A percentile compares a stretch with the other conserved stretches of the same genome.
These are phyloP conservation scores for Abscondita cerata DNA, from an alignment of 2,888 invertebrate genomes.

Conservation along the genomic window DNA sequence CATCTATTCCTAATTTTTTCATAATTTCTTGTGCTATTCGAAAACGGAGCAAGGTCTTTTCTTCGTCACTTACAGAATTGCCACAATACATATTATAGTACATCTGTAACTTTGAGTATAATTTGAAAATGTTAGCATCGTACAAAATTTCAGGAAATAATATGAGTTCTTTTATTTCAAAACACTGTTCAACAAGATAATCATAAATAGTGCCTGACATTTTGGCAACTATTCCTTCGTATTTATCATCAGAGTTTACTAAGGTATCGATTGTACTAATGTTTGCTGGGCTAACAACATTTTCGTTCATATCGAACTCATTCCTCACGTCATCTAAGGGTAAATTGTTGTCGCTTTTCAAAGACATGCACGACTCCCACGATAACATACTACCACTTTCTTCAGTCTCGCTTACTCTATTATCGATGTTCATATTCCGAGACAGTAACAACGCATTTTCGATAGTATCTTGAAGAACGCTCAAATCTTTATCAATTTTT, in stretches of 20 bases:
- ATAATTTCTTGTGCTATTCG: conserved; percentile 43
- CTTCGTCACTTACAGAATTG: conserved; percentile 40
- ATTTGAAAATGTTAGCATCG: conserved; percentile 48
- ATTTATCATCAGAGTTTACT: conserved; percentile 25
- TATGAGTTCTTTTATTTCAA: conserved; percentile 50
- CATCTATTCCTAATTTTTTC: conserved; percentile 43
- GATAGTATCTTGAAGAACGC: conserved; percentile 26
- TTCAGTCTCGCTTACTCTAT: conserved; percentile 33
- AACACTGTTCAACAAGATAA: conserved; percentile 51
- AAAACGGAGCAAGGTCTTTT: conserved; percentile 49
- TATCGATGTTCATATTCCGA: conserved; percentile 2
- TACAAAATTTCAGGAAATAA: conserved; percentile 52
- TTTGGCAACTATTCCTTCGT: too few relatives aligned
- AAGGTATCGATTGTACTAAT: neutral
- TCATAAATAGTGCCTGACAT: conserved; percentile 47
- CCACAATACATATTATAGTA: conserved; percentile 47
- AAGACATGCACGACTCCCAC: conserved; percentile 1
- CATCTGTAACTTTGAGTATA: conserved; percentile 44
- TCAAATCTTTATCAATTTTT: conserved; percentile 26
- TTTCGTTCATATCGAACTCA: neutral
- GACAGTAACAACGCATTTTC: conserved; percentile 30
- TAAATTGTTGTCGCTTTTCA: neutral
- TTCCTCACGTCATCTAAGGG: neutral
- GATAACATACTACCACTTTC: conserved; percentile 40
- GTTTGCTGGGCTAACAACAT: neutral